Evolutionary conservation across 92 coral and sea anemone genomes (phyloP).

Genomic region (Porites cylindrica): DNA sequence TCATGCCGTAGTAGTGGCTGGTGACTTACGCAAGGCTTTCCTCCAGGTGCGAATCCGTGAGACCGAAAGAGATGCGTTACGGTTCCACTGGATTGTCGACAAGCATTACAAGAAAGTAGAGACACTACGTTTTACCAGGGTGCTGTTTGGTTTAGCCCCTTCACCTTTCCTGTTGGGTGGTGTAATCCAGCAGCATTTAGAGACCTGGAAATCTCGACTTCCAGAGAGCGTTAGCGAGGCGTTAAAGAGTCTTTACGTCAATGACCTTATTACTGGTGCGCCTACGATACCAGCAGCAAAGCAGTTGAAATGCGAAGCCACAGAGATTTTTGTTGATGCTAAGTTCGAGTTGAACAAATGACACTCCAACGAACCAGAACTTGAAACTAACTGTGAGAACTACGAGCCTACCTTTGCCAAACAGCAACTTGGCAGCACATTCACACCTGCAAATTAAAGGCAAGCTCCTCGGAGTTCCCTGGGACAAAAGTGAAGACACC

Average conservation of each 20-base stretch:
- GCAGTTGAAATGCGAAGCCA: slow-evolving; percentile 14
- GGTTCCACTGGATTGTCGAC: slow-evolving; percentile 29
- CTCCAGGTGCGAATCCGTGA: slow-evolving; percentile 50
- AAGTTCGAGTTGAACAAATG: slow-evolving; percentile 57
- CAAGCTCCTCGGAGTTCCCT: slow-evolving; percentile 52
- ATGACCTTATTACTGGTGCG: slow-evolving; percentile 18
- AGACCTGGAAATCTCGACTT: neutral
- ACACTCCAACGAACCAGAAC: slow-evolving; percentile 47
- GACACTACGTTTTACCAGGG: slow-evolving; percentile 9
- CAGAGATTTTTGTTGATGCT: slow-evolving; percentile 45
- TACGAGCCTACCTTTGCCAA: slow-evolving; percentile 38
- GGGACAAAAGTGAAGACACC: slow-evolving; percentile 60
- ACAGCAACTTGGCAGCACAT: slow-evolving; percentile 48
- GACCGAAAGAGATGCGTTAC: slow-evolving; percentile 36
- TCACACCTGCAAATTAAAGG: slow-evolving; percentile 5
- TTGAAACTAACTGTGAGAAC: slow-evolving; percentile 43
- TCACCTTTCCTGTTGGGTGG: too few relatives aligned
- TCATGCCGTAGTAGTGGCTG: slow-evolving; percentile 48
- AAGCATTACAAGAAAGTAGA: neutral
- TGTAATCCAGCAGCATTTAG: too few relatives aligned
- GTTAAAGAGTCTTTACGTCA: slow-evolving; percentile 21
- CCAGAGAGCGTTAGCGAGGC: slow-evolving; percentile 4
- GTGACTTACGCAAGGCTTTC: slow-evolving; percentile 56
- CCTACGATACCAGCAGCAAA: neutral
- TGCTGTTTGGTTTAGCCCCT: slow-evolving; percentile 9